These are phyloP conservation scores for Phodopus roborovskii DNA, from an alignment of 2,113 vertebrate species.

Conservation along the genomic window DNA sequence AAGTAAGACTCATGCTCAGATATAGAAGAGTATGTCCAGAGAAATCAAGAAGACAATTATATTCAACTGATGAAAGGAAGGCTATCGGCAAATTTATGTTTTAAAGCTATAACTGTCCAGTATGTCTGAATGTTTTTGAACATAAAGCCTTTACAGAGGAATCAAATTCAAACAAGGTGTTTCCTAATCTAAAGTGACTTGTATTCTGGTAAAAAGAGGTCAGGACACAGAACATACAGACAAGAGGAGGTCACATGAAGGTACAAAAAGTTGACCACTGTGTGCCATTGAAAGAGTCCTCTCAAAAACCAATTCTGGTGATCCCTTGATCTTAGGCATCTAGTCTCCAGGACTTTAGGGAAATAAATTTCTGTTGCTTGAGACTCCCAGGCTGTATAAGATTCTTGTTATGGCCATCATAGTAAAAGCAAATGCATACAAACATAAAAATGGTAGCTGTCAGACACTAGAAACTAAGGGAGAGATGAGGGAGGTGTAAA, in stretches of 20 bases:
- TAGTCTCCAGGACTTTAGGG: background rate
- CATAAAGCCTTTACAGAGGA: background rate
- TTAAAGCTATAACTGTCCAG: background rate
- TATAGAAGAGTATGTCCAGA: background rate
- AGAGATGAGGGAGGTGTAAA: background rate
- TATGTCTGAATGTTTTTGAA: background rate
- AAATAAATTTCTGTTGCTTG: background rate
- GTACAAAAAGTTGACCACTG: background rate
- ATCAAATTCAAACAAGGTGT: conserved; percentile 7
- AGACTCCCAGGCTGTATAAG: background rate
- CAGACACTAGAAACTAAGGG: background rate
- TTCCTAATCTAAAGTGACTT: background rate
- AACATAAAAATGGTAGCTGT: background rate
- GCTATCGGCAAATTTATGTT: background rate
- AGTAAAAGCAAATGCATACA: background rate
- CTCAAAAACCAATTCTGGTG: background rate
- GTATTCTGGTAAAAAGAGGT: background rate
- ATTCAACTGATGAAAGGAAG: background rate
- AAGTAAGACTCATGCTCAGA: conserved; percentile 7
- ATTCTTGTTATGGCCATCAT: background rate
- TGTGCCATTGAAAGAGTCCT: background rate
- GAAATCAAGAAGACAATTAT: background rate
- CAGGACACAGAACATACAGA: background rate
- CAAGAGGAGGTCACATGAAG: background rate
- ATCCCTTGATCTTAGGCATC: background rate